Conservation (phyloP, 2,113 vertebrate species). For the Podocnemis expansa region DNA sequence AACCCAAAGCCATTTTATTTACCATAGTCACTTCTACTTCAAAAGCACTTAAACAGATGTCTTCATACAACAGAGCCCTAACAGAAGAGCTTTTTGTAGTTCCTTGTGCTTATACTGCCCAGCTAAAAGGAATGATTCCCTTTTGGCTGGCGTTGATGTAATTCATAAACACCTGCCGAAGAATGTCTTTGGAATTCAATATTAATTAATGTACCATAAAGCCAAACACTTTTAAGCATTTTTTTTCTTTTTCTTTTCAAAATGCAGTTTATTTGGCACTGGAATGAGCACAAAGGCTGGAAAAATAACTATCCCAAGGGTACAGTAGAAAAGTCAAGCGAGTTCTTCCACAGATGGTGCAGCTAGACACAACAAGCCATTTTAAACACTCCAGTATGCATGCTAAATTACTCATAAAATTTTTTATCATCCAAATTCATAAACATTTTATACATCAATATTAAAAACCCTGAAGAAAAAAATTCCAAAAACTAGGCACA, state of each 20-base stretch:
- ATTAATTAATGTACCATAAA: constrained; percentile 13
- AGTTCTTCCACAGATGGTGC: constrained; percentile 34
- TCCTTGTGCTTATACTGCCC: not conserved
- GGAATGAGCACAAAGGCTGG: not conserved
- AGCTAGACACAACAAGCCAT: constrained; percentile 43
- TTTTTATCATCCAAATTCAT: constrained; percentile 54
- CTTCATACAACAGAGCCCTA: not conserved
- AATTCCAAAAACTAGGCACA: not conserved
- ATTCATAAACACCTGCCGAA: not conserved
- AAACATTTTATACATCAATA: constrained; percentile 52
- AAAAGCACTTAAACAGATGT: accelerated
- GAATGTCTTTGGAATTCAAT: constrained; percentile 1
- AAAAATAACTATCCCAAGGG: not conserved
- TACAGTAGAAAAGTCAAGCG: not conserved
- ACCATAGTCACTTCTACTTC: not conserved
- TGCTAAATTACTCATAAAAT: constrained; percentile 41
- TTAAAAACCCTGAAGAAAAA: constrained; percentile 38
- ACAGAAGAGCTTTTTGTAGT: not conserved
- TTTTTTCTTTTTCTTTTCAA: not conserved
- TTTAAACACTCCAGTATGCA: constrained; percentile 20
- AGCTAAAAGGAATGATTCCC: not conserved
- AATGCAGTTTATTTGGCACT: not conserved
- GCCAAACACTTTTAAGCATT: not conserved
- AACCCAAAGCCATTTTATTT: not conserved
- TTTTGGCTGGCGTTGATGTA: not conserved